Percentiles rank a stretch among this genome's conserved stretches.
Evolutionary conservation across 1,140 invertebrate genomes (phyloP).

Genomic region (Ylistrum balloti): DNA sequence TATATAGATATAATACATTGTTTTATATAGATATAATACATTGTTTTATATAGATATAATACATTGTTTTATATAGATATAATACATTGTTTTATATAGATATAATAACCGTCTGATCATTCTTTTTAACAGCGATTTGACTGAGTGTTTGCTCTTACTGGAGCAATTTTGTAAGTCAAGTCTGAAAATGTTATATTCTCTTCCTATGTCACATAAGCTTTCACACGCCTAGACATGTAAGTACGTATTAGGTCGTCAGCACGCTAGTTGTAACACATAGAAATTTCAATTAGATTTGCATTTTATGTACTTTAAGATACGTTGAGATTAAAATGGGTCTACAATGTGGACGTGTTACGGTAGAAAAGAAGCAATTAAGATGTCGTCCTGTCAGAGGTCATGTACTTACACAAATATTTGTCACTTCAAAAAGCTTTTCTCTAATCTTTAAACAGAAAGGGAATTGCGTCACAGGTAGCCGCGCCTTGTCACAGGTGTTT

Average conservation of each 20-base stretch:
- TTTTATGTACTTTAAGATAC: not conserved
- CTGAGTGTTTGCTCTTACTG: too few species aligned
- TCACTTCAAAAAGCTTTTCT: not conserved
- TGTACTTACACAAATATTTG: not conserved
- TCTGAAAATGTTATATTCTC: too few species aligned
- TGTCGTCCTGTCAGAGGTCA: not conserved
- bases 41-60: too few species aligned
- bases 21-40: too few species aligned
- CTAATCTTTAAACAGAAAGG: not conserved
- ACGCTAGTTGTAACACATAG: not conserved
- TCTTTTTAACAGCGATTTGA: too few species aligned
- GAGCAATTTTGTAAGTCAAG: too few species aligned
- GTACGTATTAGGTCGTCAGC: not conserved
- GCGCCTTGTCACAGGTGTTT: too few species aligned
- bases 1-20: too few species aligned
- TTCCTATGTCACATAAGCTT: not conserved
- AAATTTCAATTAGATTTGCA: slow-evolving; percentile 13
- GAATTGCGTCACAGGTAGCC: not conserved
- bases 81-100: too few species aligned
- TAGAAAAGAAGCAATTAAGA: not conserved
- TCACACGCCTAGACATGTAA: not conserved
- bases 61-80: too few species aligned
- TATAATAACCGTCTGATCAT: too few species aligned
- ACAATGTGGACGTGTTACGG: not conserved
- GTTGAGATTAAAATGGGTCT: not conserved